Base-by-base conservation (phyloP, 2,888 invertebrate species). In the Epirrhoe tristata region DNA sequence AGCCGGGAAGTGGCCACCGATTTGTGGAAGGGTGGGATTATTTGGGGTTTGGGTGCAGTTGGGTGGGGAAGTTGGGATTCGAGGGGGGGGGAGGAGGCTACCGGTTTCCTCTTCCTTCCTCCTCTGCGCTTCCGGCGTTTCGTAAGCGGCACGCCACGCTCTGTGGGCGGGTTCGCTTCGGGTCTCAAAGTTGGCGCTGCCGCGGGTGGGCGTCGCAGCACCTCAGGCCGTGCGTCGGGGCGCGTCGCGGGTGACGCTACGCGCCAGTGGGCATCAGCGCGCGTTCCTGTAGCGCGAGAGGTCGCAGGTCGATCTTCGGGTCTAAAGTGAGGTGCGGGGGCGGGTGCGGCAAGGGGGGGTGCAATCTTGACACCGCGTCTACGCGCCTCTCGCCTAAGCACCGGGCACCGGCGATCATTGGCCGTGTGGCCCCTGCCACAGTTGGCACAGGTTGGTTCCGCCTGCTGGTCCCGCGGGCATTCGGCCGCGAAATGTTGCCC, bases 391-490 rank as follows among this genome's bases (percentile, higher is more conserved):
- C 31, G 32, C 1, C 34, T 12, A 0, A 50, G 58, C 0, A 51
- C 51, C 0, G 66, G 60, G 52, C 70, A 72, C 4, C 31, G 10
- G 3, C 43, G n/a, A 34, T 53, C 56, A 54, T 71, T 70, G 0
- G 74, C 69, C 2, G 67, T 53, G 55, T 73, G 73, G 0, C 14
- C 16, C 0, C 65, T 62, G 0, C 16, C 54, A 50, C 71, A 73
- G 63, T 74, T 75, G 0, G 63, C 67, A 39, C 77, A 75, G 10
- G 57, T 61, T 58, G 61, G 62, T 17, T 16, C 58, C 48, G 7
- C 48, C 32, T 6, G 16, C 36, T 1, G 6, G 1, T 14, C 48
- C 16, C 54, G 36, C 1, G 56, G 56, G 17, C 56, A 56, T 24
- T 56, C 56, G 24, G 43, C 24, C 24, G 56, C 56, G 43, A 39